Evolutionary conservation across 2,113 vertebrate species (phyloP), one percentile per base, ranked within the genome.

Genomic region (Megaleporinus macrocephalus): DNA sequence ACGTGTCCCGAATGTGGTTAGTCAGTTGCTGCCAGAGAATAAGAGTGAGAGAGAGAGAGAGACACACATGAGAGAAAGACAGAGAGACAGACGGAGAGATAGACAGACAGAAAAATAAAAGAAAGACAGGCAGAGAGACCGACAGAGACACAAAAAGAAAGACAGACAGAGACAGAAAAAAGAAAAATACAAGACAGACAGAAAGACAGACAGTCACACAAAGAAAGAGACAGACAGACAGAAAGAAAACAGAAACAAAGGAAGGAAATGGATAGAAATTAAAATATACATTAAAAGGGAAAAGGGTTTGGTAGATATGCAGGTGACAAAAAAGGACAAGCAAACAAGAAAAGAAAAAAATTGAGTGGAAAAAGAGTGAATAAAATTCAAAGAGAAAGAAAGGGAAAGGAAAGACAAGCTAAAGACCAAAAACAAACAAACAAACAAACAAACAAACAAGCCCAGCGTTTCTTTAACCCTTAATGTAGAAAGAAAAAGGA

Each of bases 1-100:
- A 91, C 0, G 97, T 96, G 87, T 99, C 98, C 59, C 98, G 95
- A 81, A 99, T 99, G 93, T 99, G 98, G 90, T 99, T 99, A 84
- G 97, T 99, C 83, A 99, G 84, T 99, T 99, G 98, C 98, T 99
- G 73, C 0, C 73, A 47, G 53, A 70, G 15, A 72, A 74, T 14
- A 47, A 20, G 14, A 47, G n/a, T 14, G 55, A 70, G 26, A 72
- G 73, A 16, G 29, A 22, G 15, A 47, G n/a, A 14, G 57, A 20
- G n/a, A 18, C n/a, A 36, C 12, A 10, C 4, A 55, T 16, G 30
- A 9, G 62, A 70, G 24, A 16, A 16, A 22, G n/a, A 13, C 47
- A 26, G 36, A 65, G 6, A 24, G 29, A 11, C 14, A 51, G 3
- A 18, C 14, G 18, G 16, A 51, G 14, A 51, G 16, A 15, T 1